These are phyloP conservation scores for Brachyistius frenatus DNA, from an alignment of 2,113 vertebrate genomes.

Conservation along the genomic window DNA sequence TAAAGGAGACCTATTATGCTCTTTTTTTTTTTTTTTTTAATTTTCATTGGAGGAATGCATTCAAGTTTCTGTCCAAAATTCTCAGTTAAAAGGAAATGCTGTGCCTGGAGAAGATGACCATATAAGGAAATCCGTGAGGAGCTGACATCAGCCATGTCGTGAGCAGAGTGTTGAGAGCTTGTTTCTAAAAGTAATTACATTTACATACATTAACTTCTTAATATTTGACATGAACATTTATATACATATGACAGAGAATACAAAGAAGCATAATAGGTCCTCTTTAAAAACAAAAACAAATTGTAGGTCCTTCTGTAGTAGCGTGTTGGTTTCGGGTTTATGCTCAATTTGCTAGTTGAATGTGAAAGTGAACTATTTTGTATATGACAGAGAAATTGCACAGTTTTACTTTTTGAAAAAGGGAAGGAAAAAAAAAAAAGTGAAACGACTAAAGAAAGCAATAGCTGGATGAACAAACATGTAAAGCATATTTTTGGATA, in stretches of 20 bases:
- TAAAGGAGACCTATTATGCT: not conserved
- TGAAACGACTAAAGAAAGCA: constrained; percentile 22
- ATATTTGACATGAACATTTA: too few species aligned
- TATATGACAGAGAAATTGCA: constrained; percentile 69
- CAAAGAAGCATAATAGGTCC: not conserved
- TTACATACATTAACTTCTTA: too few species aligned
- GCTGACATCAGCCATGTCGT: too few species aligned
- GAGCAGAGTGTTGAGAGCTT: too few species aligned
- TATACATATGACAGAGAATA: not conserved
- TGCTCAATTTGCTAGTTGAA: constrained; percentile 29
- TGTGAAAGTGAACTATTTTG: constrained; percentile 72
- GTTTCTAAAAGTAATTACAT: too few species aligned
- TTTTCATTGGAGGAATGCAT: too few species aligned
- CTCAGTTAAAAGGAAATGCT: too few species aligned
- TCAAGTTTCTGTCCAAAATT: too few species aligned
- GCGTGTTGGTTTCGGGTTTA: constrained; percentile 55
- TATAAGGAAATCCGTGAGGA: too few species aligned
- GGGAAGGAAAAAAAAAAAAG: constrained; percentile 31
- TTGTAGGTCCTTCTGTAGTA: not conserved
- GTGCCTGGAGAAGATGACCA: too few species aligned
- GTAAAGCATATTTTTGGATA: constrained; percentile 73
- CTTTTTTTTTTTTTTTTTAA: too few species aligned
- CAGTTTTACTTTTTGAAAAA: constrained; percentile 60
- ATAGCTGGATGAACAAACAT: constrained; percentile 64
- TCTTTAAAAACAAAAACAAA: too few species aligned